Evolutionary conservation across 2,888 invertebrate genomes (phyloP).

Genomic region (Amphipoea oculea): DNA sequence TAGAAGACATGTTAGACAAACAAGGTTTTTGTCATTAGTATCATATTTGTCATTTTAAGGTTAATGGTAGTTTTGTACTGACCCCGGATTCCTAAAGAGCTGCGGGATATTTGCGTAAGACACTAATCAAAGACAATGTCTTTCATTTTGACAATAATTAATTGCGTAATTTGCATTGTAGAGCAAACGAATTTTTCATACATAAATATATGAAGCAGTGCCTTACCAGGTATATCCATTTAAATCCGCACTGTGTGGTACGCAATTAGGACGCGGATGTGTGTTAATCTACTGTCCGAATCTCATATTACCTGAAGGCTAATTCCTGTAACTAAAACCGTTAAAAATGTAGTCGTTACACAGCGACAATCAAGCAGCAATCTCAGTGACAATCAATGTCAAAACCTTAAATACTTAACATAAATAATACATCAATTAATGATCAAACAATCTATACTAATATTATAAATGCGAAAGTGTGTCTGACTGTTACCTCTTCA

Average conservation of each 20-base stretch:
- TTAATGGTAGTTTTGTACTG: slow-evolving; percentile 1
- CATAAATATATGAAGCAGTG: background rate
- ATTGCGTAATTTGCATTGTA: background rate
- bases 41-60: slow-evolving; percentile 2
- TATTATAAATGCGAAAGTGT: too few relatives aligned
- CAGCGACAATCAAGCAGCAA: background rate
- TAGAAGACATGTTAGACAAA: slow-evolving; percentile 30
- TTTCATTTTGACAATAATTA: background rate
- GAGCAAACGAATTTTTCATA: background rate
- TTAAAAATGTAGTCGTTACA: background rate
- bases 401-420: background rate
- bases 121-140: background rate
- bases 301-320: background rate
- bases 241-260: background rate
- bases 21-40: slow-evolving; percentile 12
- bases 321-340: background rate
- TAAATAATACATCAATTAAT: background rate
- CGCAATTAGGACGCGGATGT: background rate
- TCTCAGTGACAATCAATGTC: background rate
- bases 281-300: background rate
- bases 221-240: background rate
- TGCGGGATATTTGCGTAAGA: background rate
- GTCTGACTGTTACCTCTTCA: too few relatives aligned
- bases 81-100: background rate
- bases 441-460: too few relatives aligned